Evolutionary conservation across 2,797 vertebrate species (phyloP).

Genomic region (Rhabdophis nuchalis): DNA sequence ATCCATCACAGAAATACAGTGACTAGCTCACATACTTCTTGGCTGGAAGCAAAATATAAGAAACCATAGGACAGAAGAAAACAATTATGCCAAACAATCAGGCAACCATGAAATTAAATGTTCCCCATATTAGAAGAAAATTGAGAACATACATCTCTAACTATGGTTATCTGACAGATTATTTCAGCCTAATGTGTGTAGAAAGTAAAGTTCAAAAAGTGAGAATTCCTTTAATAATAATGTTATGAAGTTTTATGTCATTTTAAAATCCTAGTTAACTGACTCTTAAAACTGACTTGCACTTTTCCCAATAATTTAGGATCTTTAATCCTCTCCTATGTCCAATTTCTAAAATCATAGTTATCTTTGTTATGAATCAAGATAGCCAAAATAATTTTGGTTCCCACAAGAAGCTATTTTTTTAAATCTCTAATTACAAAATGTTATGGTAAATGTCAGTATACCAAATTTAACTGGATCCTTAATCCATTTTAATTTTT

Average conservation of each 20-base stretch:
- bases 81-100: not conserved
- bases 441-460: not conserved
- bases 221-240: not conserved
- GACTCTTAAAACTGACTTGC: not conserved
- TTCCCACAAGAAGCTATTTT: not conserved
- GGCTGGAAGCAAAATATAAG: conserved; percentile 57
- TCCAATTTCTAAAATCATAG: not conserved
- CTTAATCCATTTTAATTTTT: not conserved
- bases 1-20: conserved; percentile 43
- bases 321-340: not conserved
- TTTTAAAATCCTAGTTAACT: not conserved
- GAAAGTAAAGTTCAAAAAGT: not conserved
- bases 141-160: not conserved
- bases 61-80: conserved; percentile 29
- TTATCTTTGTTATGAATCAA: not conserved
- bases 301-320: not conserved
- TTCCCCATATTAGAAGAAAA: not conserved
- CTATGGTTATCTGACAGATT: not conserved
- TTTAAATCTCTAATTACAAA: not conserved
- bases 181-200: not conserved
- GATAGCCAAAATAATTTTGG: not conserved
- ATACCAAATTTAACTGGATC: not conserved
- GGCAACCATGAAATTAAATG: not conserved
- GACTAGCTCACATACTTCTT: conserved; percentile 58
- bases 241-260: not conserved